A percentile compares a stretch with the other conserved stretches of the same genome.
These are phyloP conservation scores for Lordiphosa fenestrarum DNA, from an alignment of 2,888 invertebrate species.

Conservation along the genomic window DNA sequence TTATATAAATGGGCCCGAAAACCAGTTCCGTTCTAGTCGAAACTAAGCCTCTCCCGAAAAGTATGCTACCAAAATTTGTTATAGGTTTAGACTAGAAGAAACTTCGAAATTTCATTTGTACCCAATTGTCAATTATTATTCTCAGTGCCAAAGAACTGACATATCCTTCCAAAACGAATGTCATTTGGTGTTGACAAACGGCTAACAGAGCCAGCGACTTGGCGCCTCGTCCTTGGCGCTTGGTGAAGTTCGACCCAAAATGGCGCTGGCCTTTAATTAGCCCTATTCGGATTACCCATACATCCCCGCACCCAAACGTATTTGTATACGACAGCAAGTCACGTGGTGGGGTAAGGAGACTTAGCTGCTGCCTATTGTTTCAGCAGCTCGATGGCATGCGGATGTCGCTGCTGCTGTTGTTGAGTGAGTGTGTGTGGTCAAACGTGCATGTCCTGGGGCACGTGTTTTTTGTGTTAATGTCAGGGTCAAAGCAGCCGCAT, in stretches of 20 bases:
- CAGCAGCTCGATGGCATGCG: slow-evolving; percentile 27
- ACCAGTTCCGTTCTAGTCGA: too few species aligned
- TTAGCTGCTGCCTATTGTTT: slow-evolving; percentile 44
- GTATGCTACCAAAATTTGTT: not conserved
- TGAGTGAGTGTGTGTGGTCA: slow-evolving; percentile 47
- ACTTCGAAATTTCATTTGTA: too few species aligned
- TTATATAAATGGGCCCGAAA: too few species aligned
- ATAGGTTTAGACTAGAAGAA: too few species aligned
- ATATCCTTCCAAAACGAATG: slow-evolving; percentile 4
- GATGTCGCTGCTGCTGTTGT: slow-evolving; percentile 23
- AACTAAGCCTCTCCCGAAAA: too few species aligned
- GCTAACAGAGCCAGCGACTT: slow-evolving; percentile 38
- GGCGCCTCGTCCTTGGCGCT: slow-evolving; percentile 44
- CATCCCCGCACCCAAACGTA: slow-evolving; percentile 28
- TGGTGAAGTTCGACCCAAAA: slow-evolving; percentile 40
- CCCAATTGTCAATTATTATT: not conserved
- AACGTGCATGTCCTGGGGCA: slow-evolving; percentile 43
- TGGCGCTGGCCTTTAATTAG: slow-evolving; percentile 64
- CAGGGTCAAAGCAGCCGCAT: slow-evolving; percentile 56
- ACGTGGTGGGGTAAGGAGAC: slow-evolving; percentile 3
- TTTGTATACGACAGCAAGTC: slow-evolving; percentile 12
- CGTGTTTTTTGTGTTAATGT: slow-evolving; percentile 51
- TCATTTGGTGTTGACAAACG: slow-evolving; percentile 33
- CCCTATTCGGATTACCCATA: slow-evolving; percentile 65
- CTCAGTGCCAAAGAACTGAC: slow-evolving; percentile 11